Evolutionary conservation across 2,113 vertebrate species (phyloP).

Genomic region (Chunga burmeisteri): DNA sequence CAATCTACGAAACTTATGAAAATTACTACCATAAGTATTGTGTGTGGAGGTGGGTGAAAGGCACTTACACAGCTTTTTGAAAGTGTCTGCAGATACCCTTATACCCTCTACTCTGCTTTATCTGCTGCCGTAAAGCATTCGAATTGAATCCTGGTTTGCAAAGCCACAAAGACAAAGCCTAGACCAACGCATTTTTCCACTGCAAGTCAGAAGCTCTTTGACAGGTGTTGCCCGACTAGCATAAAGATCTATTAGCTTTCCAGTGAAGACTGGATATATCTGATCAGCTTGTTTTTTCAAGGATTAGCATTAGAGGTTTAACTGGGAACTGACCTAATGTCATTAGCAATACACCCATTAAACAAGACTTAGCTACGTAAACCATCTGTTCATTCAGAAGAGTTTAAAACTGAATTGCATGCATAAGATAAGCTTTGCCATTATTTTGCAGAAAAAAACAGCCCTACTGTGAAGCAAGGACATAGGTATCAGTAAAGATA

Average conservation of each 20-base stretch:
- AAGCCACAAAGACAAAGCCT: background rate
- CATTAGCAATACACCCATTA: constrained; percentile 15
- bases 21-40: background rate
- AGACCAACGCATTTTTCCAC: background rate
- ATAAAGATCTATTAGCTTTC: background rate
- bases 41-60: background rate
- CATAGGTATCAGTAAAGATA: background rate
- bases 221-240: background rate
- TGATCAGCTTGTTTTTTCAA: constrained; percentile 41
- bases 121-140: background rate
- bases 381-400: constrained; percentile 27
- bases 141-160: background rate
- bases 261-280: background rate
- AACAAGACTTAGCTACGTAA: constrained; percentile 8
- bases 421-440: background rate
- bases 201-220: background rate
- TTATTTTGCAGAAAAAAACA: background rate
- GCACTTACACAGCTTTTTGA: background rate
- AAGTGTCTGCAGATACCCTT: background rate
- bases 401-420: background rate
- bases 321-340: constrained; percentile 11
- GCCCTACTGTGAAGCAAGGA: background rate
- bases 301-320: constrained; percentile 40
- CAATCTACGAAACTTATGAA: background rate
- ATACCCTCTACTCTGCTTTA: background rate